Evolutionary conservation across 2,888 invertebrate species (phyloP), one percentile per base, ranked within the genome.

Genomic region (Tubulanus polymorphus): DNA sequence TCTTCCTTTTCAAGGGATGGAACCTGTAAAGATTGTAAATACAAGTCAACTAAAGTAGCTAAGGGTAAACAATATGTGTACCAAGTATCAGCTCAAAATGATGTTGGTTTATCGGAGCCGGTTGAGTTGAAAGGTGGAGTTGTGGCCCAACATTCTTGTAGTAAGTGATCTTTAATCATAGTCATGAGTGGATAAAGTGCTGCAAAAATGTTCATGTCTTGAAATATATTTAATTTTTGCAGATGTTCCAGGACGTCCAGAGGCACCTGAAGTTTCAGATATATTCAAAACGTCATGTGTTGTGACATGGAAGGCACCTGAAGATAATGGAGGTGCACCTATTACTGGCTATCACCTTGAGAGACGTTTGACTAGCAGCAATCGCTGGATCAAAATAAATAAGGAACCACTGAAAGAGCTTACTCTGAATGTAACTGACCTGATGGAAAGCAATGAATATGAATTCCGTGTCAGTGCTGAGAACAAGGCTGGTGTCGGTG

Each of bases 51-150:
- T 6, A 70, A 87, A 74, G 82, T 94, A 55, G 85, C 87, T 62
- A 88, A 89, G 75, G 88, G 90, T 72, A 84, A 85, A 41, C 87
- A 90, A 72, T 94, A 94, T 74, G 85, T 89, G 81, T 92, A 93
- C 84, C 84, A 91, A 63, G 86, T 94, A n/a, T 85, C 87, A 70
- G 93, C 93, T 1, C 86, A 87, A 65, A 94, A 94, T 80, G 87
- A 89, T 8, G 85, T 91, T 53, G 93, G 93, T 6, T 81, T 84
- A 48, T 90, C 93, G 49, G 90, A 91, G 65, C 88, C 90, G 20
- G 82, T 88, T 47, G 88, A 89, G 77, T 90, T n/a, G n/a, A n/a
- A n/a, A n/a, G n/a, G n/a, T n/a, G n/a, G n/a, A n/a, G n/a, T n/a
- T n/a, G n/a, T n/a, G n/a, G n/a, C 35, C 35, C n/a, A n/a, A 35